Percentiles rank a stretch among this genome's conserved stretches.
Conservation (phyloP, 92 coral and sea anemone species). For the Pocillopora grandis region DNA sequence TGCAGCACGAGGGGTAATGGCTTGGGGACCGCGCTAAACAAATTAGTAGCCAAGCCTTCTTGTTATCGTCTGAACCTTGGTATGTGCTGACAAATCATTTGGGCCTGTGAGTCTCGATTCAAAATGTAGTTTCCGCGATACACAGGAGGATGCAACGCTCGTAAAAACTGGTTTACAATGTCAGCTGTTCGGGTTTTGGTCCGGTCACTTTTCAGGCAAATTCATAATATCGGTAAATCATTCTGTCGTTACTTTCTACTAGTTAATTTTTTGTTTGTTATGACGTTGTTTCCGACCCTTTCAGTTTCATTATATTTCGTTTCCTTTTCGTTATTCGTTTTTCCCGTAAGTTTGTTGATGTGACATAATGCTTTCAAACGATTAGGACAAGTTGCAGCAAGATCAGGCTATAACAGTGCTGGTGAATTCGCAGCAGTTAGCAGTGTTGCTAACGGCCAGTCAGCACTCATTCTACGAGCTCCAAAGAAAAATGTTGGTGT, state of each 20-base stretch:
- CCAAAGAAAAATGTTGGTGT: not conserved
- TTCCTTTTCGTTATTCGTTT: not conserved
- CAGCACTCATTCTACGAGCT: constrained; percentile 3
- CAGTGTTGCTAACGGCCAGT: not conserved
- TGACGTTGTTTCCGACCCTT: not conserved
- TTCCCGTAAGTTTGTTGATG: not conserved
- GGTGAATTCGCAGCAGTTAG: not conserved
- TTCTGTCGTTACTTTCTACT: not conserved
- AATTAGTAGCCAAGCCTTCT: constrained; percentile 34
- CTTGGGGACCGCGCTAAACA: constrained; percentile 3
- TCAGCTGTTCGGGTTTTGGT: constrained; percentile 32
- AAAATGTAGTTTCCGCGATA: not conserved
- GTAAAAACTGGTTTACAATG: constrained; percentile 10
- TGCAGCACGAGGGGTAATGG: not conserved
- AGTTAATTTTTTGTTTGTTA: too few species aligned
- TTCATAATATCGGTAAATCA: constrained; percentile 26
- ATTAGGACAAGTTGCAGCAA: constrained; percentile 25
- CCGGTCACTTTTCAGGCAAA: constrained; percentile 16
- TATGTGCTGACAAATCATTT: constrained; percentile 14
- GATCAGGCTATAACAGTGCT: not conserved
- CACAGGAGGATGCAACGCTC: not conserved
- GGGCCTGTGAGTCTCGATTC: not conserved
- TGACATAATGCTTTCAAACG: constrained; percentile 8
- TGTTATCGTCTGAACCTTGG: not conserved
- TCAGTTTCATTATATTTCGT: not conserved